Conservation (phyloP, 2,113 vertebrate species). For the Platanista minor region DNA sequence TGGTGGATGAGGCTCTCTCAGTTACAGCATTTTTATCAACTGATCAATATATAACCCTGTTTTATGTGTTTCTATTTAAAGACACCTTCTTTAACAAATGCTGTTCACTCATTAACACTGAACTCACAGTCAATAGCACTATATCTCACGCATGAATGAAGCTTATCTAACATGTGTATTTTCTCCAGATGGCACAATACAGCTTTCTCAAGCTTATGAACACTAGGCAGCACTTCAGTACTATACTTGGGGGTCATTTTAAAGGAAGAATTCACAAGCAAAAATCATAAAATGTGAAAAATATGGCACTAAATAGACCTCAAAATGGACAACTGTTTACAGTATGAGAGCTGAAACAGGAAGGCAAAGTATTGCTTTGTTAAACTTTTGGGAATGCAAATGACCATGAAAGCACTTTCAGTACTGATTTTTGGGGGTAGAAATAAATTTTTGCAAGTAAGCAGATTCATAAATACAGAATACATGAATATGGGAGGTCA, state of each 20-base stretch:
- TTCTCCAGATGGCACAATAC: background rate
- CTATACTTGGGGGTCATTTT: background rate
- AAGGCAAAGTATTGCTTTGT: background rate
- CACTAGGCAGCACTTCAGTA: background rate
- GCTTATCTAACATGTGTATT: background rate
- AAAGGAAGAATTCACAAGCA: background rate
- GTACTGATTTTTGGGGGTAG: background rate
- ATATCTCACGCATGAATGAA: background rate
- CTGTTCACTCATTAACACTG: background rate
- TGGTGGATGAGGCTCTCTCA: too few species aligned
- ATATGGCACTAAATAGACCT: background rate
- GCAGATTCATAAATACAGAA: background rate
- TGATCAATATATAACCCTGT: background rate
- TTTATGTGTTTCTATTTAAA: background rate
- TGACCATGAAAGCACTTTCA: background rate
- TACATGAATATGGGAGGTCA: background rate
- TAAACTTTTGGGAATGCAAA: background rate
- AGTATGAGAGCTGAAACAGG: background rate
- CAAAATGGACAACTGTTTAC: background rate
- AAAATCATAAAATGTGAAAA: background rate
- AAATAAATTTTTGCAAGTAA: background rate
- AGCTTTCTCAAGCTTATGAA: background rate
- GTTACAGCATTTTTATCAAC: background rate
- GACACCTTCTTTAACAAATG: background rate
- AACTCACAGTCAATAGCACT: background rate